phyloP scores from a whole-genome alignment of 2,888 invertebrate genomes.

The Platerodrilus igneus region DNA sequence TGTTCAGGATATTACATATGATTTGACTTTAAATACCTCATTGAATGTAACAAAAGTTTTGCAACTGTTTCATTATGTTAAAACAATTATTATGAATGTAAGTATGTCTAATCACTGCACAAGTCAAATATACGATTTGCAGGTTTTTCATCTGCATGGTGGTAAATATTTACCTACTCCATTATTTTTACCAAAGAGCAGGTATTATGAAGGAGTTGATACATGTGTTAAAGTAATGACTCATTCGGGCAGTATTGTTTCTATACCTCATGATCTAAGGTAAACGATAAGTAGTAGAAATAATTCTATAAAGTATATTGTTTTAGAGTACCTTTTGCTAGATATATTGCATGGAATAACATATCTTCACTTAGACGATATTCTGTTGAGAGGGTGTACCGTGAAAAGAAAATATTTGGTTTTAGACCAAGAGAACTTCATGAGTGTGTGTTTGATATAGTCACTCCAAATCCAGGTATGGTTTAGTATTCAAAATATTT shows the following conservation, averaged over 20 bases:
- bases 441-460: conserved; percentile 92
- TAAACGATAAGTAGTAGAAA: conserved; percentile 34
- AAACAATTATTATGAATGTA: conserved; percentile 42
- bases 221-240: conserved; percentile 79
- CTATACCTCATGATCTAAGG: conserved; percentile 79
- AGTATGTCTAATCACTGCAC: no score
- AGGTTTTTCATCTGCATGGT: conserved; percentile 72
- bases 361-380: conserved; percentile 78
- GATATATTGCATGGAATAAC: conserved; percentile 76
- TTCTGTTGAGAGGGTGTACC: conserved; percentile 79
- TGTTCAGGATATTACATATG: conserved; percentile 77
- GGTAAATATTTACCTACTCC: conserved; percentile 76
- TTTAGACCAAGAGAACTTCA: conserved; percentile 85
- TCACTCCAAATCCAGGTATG: conserved; percentile 66
- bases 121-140: no score
- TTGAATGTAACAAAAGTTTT: conserved; percentile 45
- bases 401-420: conserved; percentile 72
- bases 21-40: conserved; percentile 62
- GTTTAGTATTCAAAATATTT: neutral
- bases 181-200: conserved; percentile 70
- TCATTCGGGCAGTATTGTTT: conserved; percentile 76
- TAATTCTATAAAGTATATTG: no score
- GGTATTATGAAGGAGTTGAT: conserved; percentile 56
- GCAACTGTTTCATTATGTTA: conserved; percentile 47
- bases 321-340: conserved; percentile 66